Evolutionary conservation across 2,113 vertebrate species (phyloP).

Genomic region (Macrotus californicus): DNA sequence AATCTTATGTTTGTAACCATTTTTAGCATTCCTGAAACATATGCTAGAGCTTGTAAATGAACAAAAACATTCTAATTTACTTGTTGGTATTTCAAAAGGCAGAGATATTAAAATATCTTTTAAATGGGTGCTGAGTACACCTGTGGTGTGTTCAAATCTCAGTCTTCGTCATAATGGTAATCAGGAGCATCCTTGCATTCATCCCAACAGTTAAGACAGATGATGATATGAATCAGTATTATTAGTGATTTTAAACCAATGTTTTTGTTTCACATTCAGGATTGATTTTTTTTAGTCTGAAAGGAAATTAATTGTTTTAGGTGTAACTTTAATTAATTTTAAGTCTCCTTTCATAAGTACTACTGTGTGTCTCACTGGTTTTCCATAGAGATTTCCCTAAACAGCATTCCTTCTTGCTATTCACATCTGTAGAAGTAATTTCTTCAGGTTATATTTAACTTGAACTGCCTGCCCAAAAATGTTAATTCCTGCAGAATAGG

Average conservation of each 20-base stretch:
- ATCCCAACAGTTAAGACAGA: not conserved
- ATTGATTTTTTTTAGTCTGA: not conserved
- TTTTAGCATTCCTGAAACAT: not conserved
- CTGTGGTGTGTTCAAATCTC: not conserved
- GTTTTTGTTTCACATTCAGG: not conserved
- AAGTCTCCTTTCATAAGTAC: not conserved
- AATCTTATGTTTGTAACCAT: not conserved
- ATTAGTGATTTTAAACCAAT: not conserved
- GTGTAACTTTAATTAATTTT: constrained; percentile 24
- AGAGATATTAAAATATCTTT: not conserved
- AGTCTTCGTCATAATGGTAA: not conserved
- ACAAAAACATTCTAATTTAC: not conserved
- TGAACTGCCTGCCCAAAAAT: not conserved
- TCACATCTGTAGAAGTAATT: not conserved
- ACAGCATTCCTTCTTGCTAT: not conserved
- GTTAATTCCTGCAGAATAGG: not conserved
- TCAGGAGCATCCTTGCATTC: not conserved
- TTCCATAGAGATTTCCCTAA: not conserved
- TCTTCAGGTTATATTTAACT: not conserved
- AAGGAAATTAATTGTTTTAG: not conserved
- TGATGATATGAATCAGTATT: not conserved
- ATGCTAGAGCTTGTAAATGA: not conserved
- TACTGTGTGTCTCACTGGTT: not conserved
- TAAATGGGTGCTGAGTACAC: not conserved
- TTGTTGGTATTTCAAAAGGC: not conserved